phyloP scores from a whole-genome alignment of 2,113 vertebrate genomes.

The Chaetura pelagica region DNA sequence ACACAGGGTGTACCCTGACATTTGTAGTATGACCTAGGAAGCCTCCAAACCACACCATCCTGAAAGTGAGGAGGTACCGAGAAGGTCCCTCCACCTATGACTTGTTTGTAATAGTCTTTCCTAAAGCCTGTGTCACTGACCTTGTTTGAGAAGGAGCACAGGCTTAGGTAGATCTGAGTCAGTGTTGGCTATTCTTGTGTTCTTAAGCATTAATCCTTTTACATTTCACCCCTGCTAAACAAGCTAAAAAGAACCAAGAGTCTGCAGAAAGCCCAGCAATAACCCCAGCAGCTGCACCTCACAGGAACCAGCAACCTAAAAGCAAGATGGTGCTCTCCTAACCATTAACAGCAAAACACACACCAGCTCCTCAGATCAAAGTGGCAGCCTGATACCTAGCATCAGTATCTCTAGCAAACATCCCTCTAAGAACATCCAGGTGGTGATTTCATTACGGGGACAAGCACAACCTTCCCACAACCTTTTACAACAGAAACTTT shows the following conservation, averaged over 20 bases:
- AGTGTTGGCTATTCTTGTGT: background rate
- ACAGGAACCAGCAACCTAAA: background rate
- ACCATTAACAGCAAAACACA: conserved; percentile 18
- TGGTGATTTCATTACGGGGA: background rate
- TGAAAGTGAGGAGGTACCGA: rapidly evolving
- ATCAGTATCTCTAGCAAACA: background rate
- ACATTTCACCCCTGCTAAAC: background rate
- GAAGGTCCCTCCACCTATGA: background rate
- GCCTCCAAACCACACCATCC: background rate
- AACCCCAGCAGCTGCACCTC: background rate
- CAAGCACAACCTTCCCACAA: background rate
- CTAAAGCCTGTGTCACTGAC: background rate
- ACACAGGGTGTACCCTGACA: background rate
- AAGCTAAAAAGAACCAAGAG: background rate
- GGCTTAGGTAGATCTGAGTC: background rate
- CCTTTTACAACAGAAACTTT: background rate
- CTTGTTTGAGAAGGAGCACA: background rate
- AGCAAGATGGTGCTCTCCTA: background rate
- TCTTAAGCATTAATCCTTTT: background rate
- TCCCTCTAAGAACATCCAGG: background rate
- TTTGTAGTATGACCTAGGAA: background rate
- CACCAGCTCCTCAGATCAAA: background rate
- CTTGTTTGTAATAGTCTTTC: background rate
- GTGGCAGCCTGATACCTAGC: background rate
- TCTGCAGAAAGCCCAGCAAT: background rate